These are phyloP conservation scores for Cantharis flavilabris DNA, from an alignment of 2,888 invertebrate genomes.

Conservation along the genomic window DNA sequence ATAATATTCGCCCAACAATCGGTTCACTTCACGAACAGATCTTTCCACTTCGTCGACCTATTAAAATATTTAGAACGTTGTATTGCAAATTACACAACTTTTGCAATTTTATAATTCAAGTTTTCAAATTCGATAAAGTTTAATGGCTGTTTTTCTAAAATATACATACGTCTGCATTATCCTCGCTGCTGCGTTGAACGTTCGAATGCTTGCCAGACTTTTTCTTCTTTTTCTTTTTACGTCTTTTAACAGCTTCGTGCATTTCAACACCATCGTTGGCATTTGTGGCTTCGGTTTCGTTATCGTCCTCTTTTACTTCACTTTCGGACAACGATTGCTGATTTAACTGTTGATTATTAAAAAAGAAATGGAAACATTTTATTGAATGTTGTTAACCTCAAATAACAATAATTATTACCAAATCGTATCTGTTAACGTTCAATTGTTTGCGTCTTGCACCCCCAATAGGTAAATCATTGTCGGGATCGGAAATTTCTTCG, in stretches of 20 bases:
- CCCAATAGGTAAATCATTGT: constrained; percentile 58
- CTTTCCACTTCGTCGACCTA: constrained; percentile 70
- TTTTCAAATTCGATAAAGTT: background rate
- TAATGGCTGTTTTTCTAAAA: background rate
- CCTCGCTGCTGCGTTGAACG: constrained; percentile 64
- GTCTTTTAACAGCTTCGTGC: constrained; percentile 60
- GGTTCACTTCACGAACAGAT: constrained; percentile 69
- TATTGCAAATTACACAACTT: background rate
- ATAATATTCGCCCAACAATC: constrained; percentile 64
- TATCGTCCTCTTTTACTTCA: constrained; percentile 71
- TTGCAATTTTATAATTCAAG: background rate
- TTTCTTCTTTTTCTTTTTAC: constrained; percentile 69
- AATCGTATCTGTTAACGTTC: constrained; percentile 70
- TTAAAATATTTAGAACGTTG: background rate
- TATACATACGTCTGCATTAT: constrained; percentile 63
- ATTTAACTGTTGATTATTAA: constrained; percentile 59
- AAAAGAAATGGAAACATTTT: background rate
- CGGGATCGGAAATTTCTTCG: constrained; percentile 57
- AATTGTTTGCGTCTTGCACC: constrained; percentile 62
- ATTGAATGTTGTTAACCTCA: background rate
- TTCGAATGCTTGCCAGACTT: constrained; percentile 59
- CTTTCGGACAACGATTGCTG: constrained; percentile 70
- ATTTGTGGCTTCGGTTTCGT: constrained; percentile 64
- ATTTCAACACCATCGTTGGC: constrained; percentile 57
- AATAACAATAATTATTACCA: constrained; percentile 59